Percentiles rank a stretch among this genome's conserved stretches.
phyloP scores from a whole-genome alignment of 2,113 vertebrate genomes.

The Euleptes europaea region DNA sequence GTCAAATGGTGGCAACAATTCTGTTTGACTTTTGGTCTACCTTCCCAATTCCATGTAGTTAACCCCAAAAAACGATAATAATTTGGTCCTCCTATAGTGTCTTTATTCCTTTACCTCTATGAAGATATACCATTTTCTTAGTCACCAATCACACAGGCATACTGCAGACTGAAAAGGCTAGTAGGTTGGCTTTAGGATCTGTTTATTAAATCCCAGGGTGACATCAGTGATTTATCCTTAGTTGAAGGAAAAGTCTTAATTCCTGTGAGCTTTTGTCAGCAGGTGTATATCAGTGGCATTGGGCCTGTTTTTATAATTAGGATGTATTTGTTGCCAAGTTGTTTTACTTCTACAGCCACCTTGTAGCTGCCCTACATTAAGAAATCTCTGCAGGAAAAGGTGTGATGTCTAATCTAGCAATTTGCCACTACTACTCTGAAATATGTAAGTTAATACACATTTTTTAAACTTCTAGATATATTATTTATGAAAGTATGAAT shows the following conservation, averaged over 20 bases:
- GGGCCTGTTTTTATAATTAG: not conserved
- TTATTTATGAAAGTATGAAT: not conserved
- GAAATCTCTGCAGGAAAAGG: not conserved
- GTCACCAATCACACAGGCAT: not conserved
- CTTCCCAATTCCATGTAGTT: not conserved
- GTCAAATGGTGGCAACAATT: not conserved
- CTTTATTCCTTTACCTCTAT: not conserved
- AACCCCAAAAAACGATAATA: not conserved
- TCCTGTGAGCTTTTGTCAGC: slow-evolving; percentile 5
- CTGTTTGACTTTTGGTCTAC: not conserved
- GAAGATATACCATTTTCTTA: not conserved
- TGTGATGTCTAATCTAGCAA: not conserved
- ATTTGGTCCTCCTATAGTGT: not conserved
- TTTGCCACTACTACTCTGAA: not conserved
- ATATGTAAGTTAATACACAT: not conserved
- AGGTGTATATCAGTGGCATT: not conserved
- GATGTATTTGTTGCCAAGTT: slow-evolving; percentile 8
- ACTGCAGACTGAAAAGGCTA: not conserved
- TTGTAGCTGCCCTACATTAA: not conserved
- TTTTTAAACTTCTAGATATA: not conserved
- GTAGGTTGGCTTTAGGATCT: not conserved
- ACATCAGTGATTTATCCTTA: slow-evolving; percentile 5
- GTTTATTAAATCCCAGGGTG: not conserved
- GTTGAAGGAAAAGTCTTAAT: slow-evolving; percentile 17
- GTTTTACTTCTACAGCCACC: not conserved